Evolutionary conservation across 2,888 invertebrate species (phyloP), one percentile per base, ranked within the genome.

Genomic region (Athetis lepigone): DNA sequence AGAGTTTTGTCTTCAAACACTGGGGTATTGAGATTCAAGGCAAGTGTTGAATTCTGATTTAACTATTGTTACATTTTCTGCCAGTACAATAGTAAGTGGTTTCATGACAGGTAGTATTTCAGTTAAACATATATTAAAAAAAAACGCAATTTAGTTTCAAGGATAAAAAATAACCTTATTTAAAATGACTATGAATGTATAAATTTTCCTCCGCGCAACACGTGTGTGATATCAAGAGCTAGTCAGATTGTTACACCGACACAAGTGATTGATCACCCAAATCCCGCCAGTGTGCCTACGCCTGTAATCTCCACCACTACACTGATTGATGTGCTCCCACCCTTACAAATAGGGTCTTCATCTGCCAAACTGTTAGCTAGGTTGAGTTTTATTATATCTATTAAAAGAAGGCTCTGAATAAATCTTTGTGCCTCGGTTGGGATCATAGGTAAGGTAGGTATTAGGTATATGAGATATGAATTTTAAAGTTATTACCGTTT

Each of bases 191-290:
- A 25, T 42, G 23, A 42, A 63, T 29, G 52, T 52, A 45, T 46
- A n/a, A 8, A 58, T 16, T n/a, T 39, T 42, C 2, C 4, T 27
- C 25, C 39, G 45, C 23, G 46, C 59, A 66, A 79, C 77, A 79
- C 52, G 77, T 62, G 55, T 64, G 43, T 49, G 21, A 45, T 51
- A 18, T 47, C 19, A 46, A 55, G 75, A 45, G 37, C 57, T 71
- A 45, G 33, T 54, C 33, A 71, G 50, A 64, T 55, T 76, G 54
- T 58, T 54, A 55, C 42, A 54, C 33, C 23, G 37, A 43, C 58
- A 50, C 45, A 63, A 58, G 52, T 80, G 77, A 77, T 77, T 79
- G 77, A 77, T 77, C 57, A 56, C 62, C 46, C 40, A 54, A 66
- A 59, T 70, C 58, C 57, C 58, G 52, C 45, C 42, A 52, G 77